These are phyloP conservation scores for Anthonomus grandis DNA, from an alignment of 1,140 invertebrate genomes.

Conservation along the genomic window DNA sequence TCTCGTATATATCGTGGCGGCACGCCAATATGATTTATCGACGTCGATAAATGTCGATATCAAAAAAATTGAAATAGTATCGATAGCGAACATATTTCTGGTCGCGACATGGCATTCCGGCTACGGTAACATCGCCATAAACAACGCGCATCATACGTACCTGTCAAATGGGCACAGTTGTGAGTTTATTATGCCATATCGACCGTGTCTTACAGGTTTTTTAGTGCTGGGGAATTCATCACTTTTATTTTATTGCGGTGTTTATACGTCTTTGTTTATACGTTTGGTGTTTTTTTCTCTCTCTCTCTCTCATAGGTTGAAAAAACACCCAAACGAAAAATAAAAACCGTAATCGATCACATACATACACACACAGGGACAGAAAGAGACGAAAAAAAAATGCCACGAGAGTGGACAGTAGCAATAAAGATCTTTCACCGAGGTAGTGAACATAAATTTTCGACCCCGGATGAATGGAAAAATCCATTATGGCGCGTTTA, in stretches of 20 bases:
- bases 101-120: constrained; percentile 36
- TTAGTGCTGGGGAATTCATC: constrained; percentile 16
- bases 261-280: constrained; percentile 7
- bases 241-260: constrained; percentile 16
- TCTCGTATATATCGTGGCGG: constrained; percentile 7
- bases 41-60: constrained; percentile 25
- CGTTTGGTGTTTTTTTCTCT: no score
- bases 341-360: no score
- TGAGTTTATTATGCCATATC: constrained; percentile 28
- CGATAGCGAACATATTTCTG: constrained; percentile 39
- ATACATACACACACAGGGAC: no score
- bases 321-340: no score
- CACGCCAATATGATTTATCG: constrained; percentile 22
- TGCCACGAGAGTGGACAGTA: no score
- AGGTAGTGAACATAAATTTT: no score
- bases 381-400: no score
- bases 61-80: constrained; percentile 38
- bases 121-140: constrained; percentile 38
- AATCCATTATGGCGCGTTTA: no score
- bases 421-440: no score
- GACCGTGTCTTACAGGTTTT: constrained; percentile 25
- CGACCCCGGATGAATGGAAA: no score
- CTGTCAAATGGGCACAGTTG: constrained; percentile 21
- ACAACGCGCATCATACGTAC: constrained; percentile 34
- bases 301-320: no score